phyloP scores from a whole-genome alignment of 2,113 vertebrate species.

The Colistium nudipinnis region DNA sequence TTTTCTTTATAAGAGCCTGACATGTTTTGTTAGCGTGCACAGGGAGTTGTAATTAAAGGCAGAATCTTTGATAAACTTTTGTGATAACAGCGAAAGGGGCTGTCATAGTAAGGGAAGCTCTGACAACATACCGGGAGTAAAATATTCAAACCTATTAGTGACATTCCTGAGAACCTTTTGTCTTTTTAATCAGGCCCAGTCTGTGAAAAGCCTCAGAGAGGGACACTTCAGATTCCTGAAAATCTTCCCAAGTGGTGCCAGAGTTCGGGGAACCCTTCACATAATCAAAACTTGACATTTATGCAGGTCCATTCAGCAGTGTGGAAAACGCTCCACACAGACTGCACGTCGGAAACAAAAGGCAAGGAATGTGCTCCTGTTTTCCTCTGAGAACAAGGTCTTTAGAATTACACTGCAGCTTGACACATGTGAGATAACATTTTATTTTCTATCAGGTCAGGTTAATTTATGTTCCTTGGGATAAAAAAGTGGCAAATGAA shows the following conservation, averaged over 20 bases:
- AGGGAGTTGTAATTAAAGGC: neutral
- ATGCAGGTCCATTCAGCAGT: conserved; percentile 13
- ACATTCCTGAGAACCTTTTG: conserved; percentile 31
- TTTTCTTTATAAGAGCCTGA: conserved; percentile 24
- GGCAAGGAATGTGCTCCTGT: conserved; percentile 37
- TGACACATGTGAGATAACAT: conserved; percentile 18
- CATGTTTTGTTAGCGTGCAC: conserved; percentile 31
- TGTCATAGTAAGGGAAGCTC: neutral
- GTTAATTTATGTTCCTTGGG: conserved; percentile 47
- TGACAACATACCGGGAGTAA: neutral
- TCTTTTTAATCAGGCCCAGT: conserved; percentile 27
- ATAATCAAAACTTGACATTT: conserved; percentile 50
- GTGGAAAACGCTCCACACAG: conserved; percentile 39
- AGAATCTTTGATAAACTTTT: conserved; percentile 3
- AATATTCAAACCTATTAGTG: neutral
- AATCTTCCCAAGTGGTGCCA: conserved; percentile 39
- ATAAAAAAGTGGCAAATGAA: conserved; percentile 34
- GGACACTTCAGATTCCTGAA: conserved; percentile 59
- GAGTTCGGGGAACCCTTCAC: conserved; percentile 30
- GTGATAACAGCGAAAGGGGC: neutral
- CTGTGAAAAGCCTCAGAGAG: conserved; percentile 18
- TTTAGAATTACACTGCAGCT: neutral
- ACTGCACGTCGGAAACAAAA: conserved; percentile 46
- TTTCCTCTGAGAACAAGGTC: conserved; percentile 22
- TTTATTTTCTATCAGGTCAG: conserved; percentile 41